A percentile compares a stretch with the other conserved stretches of the same genome.
phyloP scores from a whole-genome alignment of 2,113 vertebrate genomes.

The Callithrix jacchus region DNA sequence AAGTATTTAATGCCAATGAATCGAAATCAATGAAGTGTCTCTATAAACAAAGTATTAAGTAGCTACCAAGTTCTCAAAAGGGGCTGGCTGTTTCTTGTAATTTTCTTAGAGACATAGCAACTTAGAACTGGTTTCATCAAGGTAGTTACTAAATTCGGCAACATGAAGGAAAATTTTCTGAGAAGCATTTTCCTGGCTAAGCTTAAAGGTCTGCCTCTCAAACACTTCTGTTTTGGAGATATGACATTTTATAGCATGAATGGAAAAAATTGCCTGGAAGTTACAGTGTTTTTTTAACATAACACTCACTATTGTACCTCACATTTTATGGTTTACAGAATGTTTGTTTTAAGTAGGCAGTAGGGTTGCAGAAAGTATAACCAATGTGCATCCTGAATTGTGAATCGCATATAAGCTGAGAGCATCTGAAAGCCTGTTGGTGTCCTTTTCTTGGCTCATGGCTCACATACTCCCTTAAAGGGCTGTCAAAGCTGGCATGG shows the following conservation, averaged over 20 bases:
- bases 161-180: slow-evolving; percentile 65
- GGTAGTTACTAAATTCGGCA: slow-evolving; percentile 69
- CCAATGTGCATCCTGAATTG: background rate
- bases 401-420: slow-evolving; percentile 30
- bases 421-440: background rate
- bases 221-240: slow-evolving; percentile 76
- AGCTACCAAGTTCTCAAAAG: background rate
- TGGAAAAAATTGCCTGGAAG: slow-evolving; percentile 71
- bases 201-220: slow-evolving; percentile 71
- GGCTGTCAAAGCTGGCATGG: slow-evolving; percentile 75
- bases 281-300: slow-evolving; percentile 9
- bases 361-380: background rate
- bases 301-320: slow-evolving; percentile 17
- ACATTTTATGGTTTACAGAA: slow-evolving; percentile 48
- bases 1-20: background rate
- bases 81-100: background rate
- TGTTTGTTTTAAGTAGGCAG: slow-evolving; percentile 39
- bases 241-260: slow-evolving; percentile 73
- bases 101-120: slow-evolving; percentile 56
- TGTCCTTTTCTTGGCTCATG: slow-evolving; percentile 43
- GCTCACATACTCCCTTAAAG: slow-evolving; percentile 53
- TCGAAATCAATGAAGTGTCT: background rate
- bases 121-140: slow-evolving; percentile 65
- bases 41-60: background rate
- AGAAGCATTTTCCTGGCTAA: slow-evolving; percentile 73